phyloP scores from a whole-genome alignment of 1,140 invertebrate genomes.

The Drosophila watanabei region DNA sequence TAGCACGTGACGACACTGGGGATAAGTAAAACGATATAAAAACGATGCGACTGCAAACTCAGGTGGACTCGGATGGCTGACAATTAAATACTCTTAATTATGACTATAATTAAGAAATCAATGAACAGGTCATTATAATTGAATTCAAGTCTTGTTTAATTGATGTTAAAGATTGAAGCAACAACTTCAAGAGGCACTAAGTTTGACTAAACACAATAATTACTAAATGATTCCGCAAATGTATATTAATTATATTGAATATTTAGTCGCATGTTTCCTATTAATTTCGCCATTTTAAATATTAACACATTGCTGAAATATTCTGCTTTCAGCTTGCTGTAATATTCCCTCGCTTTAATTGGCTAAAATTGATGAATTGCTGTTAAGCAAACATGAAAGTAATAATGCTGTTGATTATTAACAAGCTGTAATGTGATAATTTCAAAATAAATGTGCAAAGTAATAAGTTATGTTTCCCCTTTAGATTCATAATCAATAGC shows the following conservation, averaged over 20 bases:
- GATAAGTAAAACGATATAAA: conserved; percentile 65
- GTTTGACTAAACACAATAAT: neutral
- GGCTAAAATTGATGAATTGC: neutral
- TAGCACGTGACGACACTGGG: conserved; percentile 65
- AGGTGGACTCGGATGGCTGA: conserved; percentile 10
- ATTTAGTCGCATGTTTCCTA: conserved; percentile 3
- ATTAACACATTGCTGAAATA: neutral
- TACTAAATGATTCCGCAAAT: neutral
- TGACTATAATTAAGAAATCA: conserved; percentile 1
- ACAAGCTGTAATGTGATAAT: neutral
- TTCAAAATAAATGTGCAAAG: neutral
- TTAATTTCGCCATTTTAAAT: conserved; percentile 6
- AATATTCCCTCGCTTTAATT: neutral
- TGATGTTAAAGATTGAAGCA: neutral
- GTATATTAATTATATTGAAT: neutral
- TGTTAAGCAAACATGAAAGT: neutral
- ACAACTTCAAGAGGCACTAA: neutral
- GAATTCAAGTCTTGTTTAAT: neutral
- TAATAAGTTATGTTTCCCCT: neutral
- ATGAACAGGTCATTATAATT: neutral
- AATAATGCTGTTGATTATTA: neutral
- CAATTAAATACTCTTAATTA: conserved; percentile 42
- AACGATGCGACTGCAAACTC: conserved; percentile 14
- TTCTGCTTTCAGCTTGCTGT: neutral
- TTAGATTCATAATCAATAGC: neutral